phyloP scores from a whole-genome alignment of 2,113 vertebrate genomes.

The Antennarius striatus region DNA sequence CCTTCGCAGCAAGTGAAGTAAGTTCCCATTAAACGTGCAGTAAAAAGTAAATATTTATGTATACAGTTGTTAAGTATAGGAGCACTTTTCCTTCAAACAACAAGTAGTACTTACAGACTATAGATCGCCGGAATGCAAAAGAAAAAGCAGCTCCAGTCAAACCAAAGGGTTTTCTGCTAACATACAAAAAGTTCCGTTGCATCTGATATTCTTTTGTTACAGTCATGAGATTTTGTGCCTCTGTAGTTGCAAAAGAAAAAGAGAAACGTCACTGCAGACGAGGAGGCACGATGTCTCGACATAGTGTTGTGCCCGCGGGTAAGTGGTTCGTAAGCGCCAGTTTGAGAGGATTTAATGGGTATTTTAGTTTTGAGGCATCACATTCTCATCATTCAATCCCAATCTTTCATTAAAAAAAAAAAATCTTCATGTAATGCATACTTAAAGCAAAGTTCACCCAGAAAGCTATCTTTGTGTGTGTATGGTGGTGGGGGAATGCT shows the following conservation, averaged over 20 bases:
- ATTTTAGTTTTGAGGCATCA: constrained; percentile 40
- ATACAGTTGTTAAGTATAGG: constrained; percentile 97
- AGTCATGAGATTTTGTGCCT: constrained; percentile 79
- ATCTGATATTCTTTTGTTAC: constrained; percentile 81
- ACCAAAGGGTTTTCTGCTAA: constrained; percentile 82
- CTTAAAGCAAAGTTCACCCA: constrained; percentile 82
- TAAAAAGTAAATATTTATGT: constrained; percentile 95
- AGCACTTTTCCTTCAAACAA: constrained; percentile 89
- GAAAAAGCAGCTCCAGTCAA: constrained; percentile 83
- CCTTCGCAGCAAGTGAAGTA: constrained; percentile 82
- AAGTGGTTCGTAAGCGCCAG: constrained; percentile 40
- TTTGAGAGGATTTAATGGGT: constrained; percentile 36
- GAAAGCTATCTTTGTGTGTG: constrained; percentile 59
- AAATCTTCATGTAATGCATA: constrained; percentile 55
- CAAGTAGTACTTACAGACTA: constrained; percentile 96
- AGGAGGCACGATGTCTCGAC: constrained; percentile 70
- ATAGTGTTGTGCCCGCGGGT: constrained; percentile 41
- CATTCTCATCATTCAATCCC: constrained; percentile 68
- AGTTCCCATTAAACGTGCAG: constrained; percentile 96
- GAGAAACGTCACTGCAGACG: constrained; percentile 55
- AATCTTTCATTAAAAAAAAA: constrained; percentile 61
- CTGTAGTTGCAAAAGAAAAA: constrained; percentile 64
- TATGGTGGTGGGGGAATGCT: constrained; percentile 33
- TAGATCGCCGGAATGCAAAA: constrained; percentile 85
- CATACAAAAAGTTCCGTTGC: constrained; percentile 86